Conservation (phyloP, 2,888 invertebrate species). For the Eupithecia insigniata region DNA sequence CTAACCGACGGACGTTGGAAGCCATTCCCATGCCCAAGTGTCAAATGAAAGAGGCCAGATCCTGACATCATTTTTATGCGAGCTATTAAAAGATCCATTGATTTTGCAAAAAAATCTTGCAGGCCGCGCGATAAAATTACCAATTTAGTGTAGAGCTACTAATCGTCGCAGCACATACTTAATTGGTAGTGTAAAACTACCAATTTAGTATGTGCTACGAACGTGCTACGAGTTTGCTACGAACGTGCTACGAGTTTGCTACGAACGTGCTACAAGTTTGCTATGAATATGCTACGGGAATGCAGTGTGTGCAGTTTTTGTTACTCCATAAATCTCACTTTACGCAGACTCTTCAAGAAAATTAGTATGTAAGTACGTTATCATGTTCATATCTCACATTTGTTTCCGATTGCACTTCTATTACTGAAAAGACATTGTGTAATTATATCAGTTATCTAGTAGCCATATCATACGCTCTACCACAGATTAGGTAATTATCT, state of each 20-base stretch:
- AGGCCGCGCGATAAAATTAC: not conserved
- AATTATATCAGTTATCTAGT: too few relatives aligned
- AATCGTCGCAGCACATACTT: too few relatives aligned
- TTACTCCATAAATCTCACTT: too few relatives aligned
- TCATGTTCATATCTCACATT: too few relatives aligned
- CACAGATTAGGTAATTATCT: too few relatives aligned
- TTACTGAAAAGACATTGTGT: too few relatives aligned
- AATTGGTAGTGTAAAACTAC: too few relatives aligned
- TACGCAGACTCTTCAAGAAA: not conserved
- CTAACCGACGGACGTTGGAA: not conserved
- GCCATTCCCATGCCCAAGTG: not conserved
- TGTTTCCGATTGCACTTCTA: too few relatives aligned
- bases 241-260: conserved; percentile 2
- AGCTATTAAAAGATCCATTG: too few relatives aligned
- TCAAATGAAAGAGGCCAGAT: not conserved
- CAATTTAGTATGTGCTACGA: not conserved
- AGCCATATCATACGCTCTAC: too few relatives aligned
- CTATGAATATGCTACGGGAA: not conserved
- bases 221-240: not conserved
- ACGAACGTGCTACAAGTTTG: not conserved
- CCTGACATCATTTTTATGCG: too few relatives aligned
- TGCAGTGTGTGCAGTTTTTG: not conserved
- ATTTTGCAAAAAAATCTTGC: too few relatives aligned
- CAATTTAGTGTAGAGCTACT: not conserved
- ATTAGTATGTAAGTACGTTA: not conserved